Evolutionary conservation across 2,113 vertebrate species (phyloP).

Genomic region (Calonectris borealis): DNA sequence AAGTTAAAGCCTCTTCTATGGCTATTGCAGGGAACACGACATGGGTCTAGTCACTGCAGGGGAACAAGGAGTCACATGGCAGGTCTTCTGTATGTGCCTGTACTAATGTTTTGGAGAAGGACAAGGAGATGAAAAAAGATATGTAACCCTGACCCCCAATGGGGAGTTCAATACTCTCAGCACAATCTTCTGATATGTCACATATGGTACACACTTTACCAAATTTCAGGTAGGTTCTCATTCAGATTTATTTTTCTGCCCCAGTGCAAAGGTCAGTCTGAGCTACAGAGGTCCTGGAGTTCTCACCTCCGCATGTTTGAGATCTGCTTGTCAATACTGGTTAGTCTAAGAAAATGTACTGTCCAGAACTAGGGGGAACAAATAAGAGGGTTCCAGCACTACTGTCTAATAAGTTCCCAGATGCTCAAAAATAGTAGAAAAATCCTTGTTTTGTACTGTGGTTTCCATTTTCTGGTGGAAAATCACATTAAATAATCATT

Average conservation of each 20-base stretch:
- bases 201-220: background rate
- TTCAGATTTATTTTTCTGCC: background rate
- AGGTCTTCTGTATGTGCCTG: background rate
- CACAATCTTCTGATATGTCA: background rate
- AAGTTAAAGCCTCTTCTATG: background rate
- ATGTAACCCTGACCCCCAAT: background rate
- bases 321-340: background rate
- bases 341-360: background rate
- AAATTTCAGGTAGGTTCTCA: background rate
- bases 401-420: background rate
- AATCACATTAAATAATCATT: constrained; percentile 8
- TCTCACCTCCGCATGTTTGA: background rate
- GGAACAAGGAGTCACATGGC: background rate
- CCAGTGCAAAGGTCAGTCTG: background rate
- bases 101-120: background rate
- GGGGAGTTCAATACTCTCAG: background rate
- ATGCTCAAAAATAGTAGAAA: background rate
- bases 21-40: background rate
- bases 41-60: background rate
- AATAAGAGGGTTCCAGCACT: background rate
- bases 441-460: background rate
- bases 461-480: constrained; percentile 49
- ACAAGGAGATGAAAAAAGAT: background rate
- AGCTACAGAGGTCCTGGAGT: background rate
- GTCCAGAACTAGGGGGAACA: background rate